Conservation (phyloP, 2,113 vertebrate genomes). For the Greenwoodochromis staneri region DNA sequence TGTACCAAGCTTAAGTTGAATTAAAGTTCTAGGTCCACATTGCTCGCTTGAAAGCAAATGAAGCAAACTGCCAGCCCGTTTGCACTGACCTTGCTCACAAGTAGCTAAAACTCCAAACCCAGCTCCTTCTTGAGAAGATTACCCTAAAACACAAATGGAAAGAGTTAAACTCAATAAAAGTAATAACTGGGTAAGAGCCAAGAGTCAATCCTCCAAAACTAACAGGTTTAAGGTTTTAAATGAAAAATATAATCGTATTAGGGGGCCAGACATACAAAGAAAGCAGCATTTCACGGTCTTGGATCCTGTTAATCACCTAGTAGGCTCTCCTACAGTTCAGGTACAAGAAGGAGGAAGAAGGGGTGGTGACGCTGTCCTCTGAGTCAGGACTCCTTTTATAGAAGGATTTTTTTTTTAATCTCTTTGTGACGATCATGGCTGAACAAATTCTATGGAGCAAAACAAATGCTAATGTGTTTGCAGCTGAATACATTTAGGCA, state of each 20-base stretch:
- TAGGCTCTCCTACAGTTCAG: conserved; percentile 48
- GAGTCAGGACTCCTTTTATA: conserved; percentile 15
- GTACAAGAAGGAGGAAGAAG: conserved; percentile 10
- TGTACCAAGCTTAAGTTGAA: background rate
- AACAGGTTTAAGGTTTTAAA: conserved; percentile 72
- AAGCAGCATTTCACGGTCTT: conserved; percentile 52
- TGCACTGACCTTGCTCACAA: background rate
- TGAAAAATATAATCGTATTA: conserved; percentile 70
- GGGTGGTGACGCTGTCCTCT: background rate
- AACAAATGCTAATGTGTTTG: conserved; percentile 38
- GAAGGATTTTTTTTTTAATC: conserved; percentile 12
- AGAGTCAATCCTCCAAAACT: conserved; percentile 69
- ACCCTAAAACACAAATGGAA: conserved; percentile 10
- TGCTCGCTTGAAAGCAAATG: background rate
- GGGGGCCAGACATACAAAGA: conserved; percentile 50
- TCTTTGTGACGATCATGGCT: background rate
- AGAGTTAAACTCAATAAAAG: conserved; percentile 50
- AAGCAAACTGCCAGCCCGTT: background rate
- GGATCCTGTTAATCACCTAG: conserved; percentile 60
- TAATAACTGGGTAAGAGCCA: conserved; percentile 59
- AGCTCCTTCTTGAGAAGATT: conserved; percentile 16
- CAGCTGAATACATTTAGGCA: conserved; percentile 12
- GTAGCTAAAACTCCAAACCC: background rate
- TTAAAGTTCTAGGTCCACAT: background rate
- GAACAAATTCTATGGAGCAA: conserved; percentile 31